Percentiles rank a stretch among this genome's conserved stretches.
Evolutionary conservation across 2,797 vertebrate species (phyloP).

Genomic region (Phaenicophaeus curvirostris): DNA sequence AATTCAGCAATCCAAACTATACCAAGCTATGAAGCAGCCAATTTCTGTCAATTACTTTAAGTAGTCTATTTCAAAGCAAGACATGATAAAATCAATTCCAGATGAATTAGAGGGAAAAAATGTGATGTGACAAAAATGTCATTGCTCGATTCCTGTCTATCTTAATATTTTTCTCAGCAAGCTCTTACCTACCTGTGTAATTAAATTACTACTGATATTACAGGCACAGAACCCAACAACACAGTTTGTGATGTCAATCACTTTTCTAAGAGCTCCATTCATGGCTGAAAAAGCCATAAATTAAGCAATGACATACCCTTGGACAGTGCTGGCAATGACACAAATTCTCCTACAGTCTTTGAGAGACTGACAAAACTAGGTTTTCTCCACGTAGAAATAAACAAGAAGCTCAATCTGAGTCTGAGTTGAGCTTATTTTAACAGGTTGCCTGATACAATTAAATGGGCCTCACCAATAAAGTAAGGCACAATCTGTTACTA

Average conservation of each 20-base stretch:
- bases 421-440: neutral
- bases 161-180: neutral
- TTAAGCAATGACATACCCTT: neutral
- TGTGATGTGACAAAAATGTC: neutral
- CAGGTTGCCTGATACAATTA: neutral
- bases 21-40: neutral
- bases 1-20: neutral
- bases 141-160: neutral
- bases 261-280: neutral
- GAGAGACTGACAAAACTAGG: neutral
- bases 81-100: neutral
- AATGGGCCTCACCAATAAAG: neutral
- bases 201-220: neutral
- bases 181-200: neutral
- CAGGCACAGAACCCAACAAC: neutral
- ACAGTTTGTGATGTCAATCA: neutral
- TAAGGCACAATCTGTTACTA: neutral
- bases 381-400: neutral
- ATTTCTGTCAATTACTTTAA: neutral
- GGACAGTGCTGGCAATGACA: neutral
- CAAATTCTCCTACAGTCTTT: neutral
- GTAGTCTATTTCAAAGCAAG: neutral
- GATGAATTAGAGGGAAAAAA: neutral
- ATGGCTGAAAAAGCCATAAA: neutral
- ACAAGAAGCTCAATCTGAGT: neutral